Conservation (phyloP, 2,113 vertebrate genomes). For the Talpa occidentalis region DNA sequence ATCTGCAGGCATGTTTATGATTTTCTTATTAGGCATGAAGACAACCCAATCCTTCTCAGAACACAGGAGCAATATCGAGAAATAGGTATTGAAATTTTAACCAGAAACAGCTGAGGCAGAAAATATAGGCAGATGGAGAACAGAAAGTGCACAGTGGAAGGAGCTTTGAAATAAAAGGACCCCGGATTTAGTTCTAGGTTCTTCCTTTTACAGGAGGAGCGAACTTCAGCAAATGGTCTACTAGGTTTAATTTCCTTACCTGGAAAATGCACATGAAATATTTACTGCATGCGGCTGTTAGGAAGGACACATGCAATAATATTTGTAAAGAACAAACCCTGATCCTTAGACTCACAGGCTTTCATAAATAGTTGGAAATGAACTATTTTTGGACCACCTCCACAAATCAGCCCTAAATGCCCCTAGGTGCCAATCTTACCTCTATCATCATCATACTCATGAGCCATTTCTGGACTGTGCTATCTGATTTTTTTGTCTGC, state of each 20-base stretch:
- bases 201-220: neutral
- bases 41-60: neutral
- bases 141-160: neutral
- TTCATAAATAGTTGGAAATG: neutral
- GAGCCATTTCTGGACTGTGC: neutral
- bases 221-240: neutral
- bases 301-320: neutral
- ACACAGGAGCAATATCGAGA: neutral
- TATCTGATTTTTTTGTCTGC: neutral
- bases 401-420: neutral
- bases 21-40: slow-evolving; percentile 52
- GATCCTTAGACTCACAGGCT: neutral
- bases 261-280: neutral
- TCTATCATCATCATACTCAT: neutral
- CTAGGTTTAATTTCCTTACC: neutral
- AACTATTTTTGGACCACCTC: neutral
- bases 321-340: neutral
- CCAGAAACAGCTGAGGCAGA: neutral
- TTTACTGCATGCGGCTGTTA: neutral
- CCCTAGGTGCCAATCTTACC: rapidly evolving
- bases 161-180: neutral
- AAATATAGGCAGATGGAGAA: neutral
- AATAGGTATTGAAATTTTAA: slow-evolving; percentile 1
- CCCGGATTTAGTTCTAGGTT: neutral
- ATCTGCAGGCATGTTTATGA: slow-evolving; percentile 20